Base-by-base conservation (phyloP, 2,113 vertebrate genomes). In the Hippocampus barbouri region DNA sequence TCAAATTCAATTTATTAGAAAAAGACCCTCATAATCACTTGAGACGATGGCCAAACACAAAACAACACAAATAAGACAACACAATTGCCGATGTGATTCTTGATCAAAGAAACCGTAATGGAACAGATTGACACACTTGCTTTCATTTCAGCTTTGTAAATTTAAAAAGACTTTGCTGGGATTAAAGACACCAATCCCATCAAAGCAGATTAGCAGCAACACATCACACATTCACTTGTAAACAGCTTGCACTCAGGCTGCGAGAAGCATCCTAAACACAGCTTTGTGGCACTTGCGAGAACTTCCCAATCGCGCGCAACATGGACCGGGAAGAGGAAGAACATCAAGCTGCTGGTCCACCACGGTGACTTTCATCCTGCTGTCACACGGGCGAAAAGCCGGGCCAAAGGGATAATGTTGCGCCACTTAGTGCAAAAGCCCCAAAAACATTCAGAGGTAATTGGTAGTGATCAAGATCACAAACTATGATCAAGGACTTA, bases 381-480 rank as follows among this genome's bases (percentile, higher is more conserved):
- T 78, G 30, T 72, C 2, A 23, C 8, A 56, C n/a, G 16, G 30
- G 69, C 59, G 14, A 73, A 51, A 69, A 62, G 23, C 69, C 23
- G 64, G 53, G 64, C 40, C 7, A 9, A 80, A 54, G 73, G 54
- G 74, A 57, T 62, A 14, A 59, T 11, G 71, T 72, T 62, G 41
- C 77, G 71, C 75, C 70, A 80, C 70, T 75, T 80, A 83, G 90
- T 91, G 87, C 88, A 91, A 89, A 86, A 83, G 53, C 77, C 49
- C 62, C 11, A 2, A 11, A 10, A 43, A 75, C 53, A 79, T 43
- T 15, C 60, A 78, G 88, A 89, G 85, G 87, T 90, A 76, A 83
- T 77, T 47, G 78, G 70, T 70, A 71, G 8, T 65, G 8, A 5
- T 11, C 11, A 27, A 27, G 12, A 27, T 30, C 43, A 63, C 18